Evolutionary conservation across 2,113 vertebrate species (phyloP).

Genomic region (Crypturellus undulatus): DNA sequence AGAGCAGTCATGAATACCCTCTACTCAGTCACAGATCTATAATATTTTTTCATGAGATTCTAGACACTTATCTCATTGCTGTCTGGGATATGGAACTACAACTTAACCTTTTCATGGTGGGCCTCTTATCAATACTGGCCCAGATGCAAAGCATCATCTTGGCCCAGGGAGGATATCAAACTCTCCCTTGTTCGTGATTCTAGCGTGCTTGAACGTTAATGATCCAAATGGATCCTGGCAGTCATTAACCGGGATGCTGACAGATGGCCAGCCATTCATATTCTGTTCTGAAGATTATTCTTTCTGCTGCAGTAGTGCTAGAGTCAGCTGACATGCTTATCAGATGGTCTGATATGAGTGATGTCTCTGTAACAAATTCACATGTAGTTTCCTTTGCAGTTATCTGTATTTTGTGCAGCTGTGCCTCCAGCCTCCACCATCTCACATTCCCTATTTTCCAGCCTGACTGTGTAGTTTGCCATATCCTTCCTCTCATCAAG

Average conservation of each 20-base stretch:
- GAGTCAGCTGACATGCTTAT: not conserved
- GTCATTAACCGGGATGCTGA: not conserved
- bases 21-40: not conserved
- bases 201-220: not conserved
- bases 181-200: not conserved
- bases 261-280: fast-evolving
- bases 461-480: not conserved
- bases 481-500: not conserved
- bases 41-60: not conserved
- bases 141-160: not conserved
- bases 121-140: not conserved
- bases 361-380: not conserved
- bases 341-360: not conserved
- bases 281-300: not conserved
- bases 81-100: not conserved
- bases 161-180: not conserved
- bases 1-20: not conserved
- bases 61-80: not conserved
- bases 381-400: not conserved
- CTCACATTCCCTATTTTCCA: fast-evolving
- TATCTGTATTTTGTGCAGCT: not conserved
- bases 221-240: not conserved
- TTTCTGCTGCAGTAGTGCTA: not conserved
- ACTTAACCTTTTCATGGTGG: not conserved
- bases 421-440: not conserved